Base-by-base conservation (phyloP, 2,888 invertebrate genomes). In the Drosophila ochracea region DNA sequence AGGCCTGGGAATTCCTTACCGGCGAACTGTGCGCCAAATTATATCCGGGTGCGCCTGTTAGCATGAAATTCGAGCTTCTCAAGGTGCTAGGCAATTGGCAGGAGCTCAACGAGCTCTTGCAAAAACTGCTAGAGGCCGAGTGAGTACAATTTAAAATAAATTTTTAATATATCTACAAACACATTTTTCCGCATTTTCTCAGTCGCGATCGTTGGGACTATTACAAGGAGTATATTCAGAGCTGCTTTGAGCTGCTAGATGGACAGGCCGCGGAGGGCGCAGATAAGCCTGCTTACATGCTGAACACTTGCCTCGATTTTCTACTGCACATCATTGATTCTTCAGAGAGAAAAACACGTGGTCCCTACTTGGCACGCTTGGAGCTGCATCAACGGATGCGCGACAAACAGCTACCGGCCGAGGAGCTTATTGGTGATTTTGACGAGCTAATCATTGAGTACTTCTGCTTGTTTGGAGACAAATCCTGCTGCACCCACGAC, bases 401-500 rank as follows among this genome's bases (percentile, higher is more conserved):
- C 11, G 94, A 94, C 50, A 93, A 94, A 16, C 94, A 94, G 10
- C 89, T 94, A 68, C 95, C 95, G 86, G 95, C 95, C 0, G 89
- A 91, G 37, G 88, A 93, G 61, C 91, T 95, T 11, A 92, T 95
- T 30, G 96, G 96, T 0, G 95, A 96, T 86, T 95, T 95, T 21
- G 94, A 95, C 19, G 95, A 96, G 31, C 92, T 97, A 39, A 95
- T 98, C 91, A 94, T 96, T 73, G 96, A 96, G 83, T 99, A 98
- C 94, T 97, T 97, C 82, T 93, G 94, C 13, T 76, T 93, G 80
- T 99, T 98, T 93, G 98, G 98, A 4, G 95, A 97, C 85, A 98
- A 98, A 91, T 96, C 96, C 0, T 98, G 98, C 93, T 97, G 97
- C 72, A 97, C 97, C 71, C 95, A 96, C 11, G 99, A 99, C 92